phyloP scores from a whole-genome alignment of 2,113 vertebrate species.

The Corynorhinus townsendii region DNA sequence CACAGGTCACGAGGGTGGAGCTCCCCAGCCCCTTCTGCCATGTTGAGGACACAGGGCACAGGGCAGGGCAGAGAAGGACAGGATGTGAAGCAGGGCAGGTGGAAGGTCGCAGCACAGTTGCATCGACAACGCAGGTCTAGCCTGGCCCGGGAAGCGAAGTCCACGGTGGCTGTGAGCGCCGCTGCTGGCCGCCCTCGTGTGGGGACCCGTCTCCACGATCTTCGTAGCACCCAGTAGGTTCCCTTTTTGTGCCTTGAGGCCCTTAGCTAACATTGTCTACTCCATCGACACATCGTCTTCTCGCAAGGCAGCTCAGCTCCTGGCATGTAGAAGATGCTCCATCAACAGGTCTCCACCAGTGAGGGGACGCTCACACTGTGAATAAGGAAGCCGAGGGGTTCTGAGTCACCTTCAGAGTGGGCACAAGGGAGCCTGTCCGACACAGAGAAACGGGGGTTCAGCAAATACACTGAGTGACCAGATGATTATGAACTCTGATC shows the following conservation, averaged over 20 bases:
- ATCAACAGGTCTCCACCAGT: not conserved
- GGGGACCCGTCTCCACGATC: too few species aligned
- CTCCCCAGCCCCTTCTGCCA: not conserved
- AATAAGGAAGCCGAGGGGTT: not conserved
- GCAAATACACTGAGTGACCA: too few species aligned
- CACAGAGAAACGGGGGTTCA: not conserved
- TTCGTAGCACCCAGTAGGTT: not conserved
- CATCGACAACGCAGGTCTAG: rapidly evolving
- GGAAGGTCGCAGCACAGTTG: not conserved
- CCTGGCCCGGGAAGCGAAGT: not conserved
- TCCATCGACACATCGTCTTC: not conserved
- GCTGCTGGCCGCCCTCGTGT: rapidly evolving
- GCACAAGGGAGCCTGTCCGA: not conserved
- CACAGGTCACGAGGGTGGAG: not conserved
- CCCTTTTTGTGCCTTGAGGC: not conserved
- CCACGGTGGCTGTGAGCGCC: not conserved
- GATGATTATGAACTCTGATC: too few species aligned
- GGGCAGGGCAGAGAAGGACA: not conserved
- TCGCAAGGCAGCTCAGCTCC: not conserved
- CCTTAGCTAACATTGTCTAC: not conserved
- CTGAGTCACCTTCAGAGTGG: not conserved
- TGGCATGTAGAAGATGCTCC: not conserved
- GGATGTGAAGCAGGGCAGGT: not conserved
- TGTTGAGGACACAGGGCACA: not conserved
- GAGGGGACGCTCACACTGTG: not conserved